phyloP scores from a whole-genome alignment of 2,113 vertebrate species.

The Prietella phreatophila region DNA sequence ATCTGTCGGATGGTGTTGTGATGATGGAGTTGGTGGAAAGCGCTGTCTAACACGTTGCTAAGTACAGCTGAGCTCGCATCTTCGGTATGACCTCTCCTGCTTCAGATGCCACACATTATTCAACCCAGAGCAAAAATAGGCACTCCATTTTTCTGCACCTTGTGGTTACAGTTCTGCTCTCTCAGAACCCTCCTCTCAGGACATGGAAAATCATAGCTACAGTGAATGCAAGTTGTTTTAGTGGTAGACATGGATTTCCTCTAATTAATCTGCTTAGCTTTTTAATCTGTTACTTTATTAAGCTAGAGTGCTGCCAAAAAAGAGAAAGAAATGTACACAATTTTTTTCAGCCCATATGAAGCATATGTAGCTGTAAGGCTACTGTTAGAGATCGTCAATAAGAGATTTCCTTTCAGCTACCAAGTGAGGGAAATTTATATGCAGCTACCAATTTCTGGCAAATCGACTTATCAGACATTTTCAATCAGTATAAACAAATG shows the following conservation, averaged over 20 bases:
- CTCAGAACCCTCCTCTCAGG: conserved; percentile 79
- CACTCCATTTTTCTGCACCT: conserved; percentile 13
- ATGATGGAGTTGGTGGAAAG: background rate
- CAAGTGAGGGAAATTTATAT: too few relatives aligned
- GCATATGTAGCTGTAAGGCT: background rate
- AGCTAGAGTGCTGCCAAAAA: background rate
- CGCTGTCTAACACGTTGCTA: background rate
- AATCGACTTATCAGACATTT: too few relatives aligned
- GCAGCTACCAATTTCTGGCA: background rate
- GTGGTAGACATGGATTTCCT: background rate
- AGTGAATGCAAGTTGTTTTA: conserved; percentile 74
- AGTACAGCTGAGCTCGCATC: background rate
- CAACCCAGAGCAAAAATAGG: background rate
- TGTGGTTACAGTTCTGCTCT: conserved; percentile 46
- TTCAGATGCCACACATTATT: conserved; percentile 5
- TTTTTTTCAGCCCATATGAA: background rate
- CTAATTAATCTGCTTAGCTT: background rate
- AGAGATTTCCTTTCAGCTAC: too few relatives aligned
- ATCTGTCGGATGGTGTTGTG: background rate
- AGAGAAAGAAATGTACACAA: background rate
- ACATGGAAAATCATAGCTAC: conserved; percentile 78
- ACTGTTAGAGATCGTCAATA: too few relatives aligned
- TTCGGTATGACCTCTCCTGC: conserved; percentile 20
- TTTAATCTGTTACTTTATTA: background rate
- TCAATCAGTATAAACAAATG: too few relatives aligned